Conservation (phyloP, 2,797 vertebrate genomes). For the Acanthurus tractus region DNA sequence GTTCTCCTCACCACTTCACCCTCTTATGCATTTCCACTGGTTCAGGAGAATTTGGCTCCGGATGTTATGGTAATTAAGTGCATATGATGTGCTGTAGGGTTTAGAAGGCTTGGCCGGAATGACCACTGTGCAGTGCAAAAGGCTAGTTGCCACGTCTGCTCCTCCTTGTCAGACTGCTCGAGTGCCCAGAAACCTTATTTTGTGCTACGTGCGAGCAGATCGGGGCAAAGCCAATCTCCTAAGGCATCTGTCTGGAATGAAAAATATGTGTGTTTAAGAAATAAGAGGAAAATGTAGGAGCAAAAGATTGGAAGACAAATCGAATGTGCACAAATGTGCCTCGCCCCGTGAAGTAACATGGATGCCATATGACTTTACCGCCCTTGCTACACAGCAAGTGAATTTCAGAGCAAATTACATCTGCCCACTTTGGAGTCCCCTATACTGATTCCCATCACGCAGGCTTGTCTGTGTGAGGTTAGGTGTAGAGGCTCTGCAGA, state of each 20-base stretch:
- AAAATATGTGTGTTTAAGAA: constrained; percentile 66
- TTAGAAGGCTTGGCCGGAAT: constrained; percentile 15
- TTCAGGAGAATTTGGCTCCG: constrained; percentile 46
- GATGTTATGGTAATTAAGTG: constrained; percentile 42
- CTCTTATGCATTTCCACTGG: constrained; percentile 33
- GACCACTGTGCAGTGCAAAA: constrained; percentile 6
- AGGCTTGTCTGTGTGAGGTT: constrained; percentile 53
- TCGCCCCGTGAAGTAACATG: constrained; percentile 54
- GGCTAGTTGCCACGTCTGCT: constrained; percentile 15
- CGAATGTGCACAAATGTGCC: constrained; percentile 50
- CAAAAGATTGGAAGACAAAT: constrained; percentile 70
- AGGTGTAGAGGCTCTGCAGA: constrained; percentile 55
- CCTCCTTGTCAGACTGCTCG: constrained; percentile 19
- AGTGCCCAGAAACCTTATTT: constrained; percentile 53
- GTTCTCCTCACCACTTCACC: constrained; percentile 35
- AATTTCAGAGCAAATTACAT: constrained; percentile 67
- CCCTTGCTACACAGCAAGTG: constrained; percentile 50
- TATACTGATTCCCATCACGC: constrained; percentile 46
- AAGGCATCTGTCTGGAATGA: constrained; percentile 62
- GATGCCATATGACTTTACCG: constrained; percentile 42
- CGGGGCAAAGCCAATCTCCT: constrained; percentile 57
- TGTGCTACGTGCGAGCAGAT: constrained; percentile 37
- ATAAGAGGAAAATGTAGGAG: constrained; percentile 47
- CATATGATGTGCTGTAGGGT: constrained; percentile 36
- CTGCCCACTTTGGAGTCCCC: constrained; percentile 55